A percentile compares a stretch with the other conserved stretches of the same genome.
phyloP scores from a whole-genome alignment of 1,140 invertebrate species.

The Thaumetopoea pityocampa region DNA sequence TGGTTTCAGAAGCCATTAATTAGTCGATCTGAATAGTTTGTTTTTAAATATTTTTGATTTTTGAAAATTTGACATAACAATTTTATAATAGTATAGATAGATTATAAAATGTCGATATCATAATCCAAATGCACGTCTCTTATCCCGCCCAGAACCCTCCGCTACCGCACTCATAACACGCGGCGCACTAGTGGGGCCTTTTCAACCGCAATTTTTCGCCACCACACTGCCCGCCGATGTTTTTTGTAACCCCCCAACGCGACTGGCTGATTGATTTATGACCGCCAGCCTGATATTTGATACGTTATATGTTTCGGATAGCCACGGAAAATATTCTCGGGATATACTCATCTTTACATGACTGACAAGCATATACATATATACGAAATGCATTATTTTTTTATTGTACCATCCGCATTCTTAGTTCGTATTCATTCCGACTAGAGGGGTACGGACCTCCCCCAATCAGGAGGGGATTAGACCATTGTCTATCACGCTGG shows the following conservation, averaged over 20 bases:
- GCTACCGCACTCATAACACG: not conserved
- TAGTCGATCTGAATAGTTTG: no score
- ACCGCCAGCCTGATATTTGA: conserved; percentile 23
- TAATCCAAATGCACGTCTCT: not conserved
- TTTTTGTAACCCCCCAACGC: conserved; percentile 26
- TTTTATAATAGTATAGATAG: no score
- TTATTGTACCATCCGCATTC: no score
- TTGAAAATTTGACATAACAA: no score
- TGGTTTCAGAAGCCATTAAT: no score
- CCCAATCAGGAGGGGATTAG: no score
- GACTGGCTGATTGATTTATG: conserved; percentile 34
- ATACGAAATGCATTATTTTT: not conserved
- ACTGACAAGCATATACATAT: not conserved
- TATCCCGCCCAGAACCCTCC: conserved; percentile 7
- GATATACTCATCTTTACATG: not conserved
- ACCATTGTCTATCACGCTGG: no score
- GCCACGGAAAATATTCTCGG: conserved; percentile 4
- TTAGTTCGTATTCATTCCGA: no score
- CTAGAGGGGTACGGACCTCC: no score
- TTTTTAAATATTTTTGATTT: no score
- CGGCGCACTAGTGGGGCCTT: not conserved
- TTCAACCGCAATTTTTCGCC: conserved; percentile 29
- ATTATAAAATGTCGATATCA: not conserved
- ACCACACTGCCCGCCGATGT: conserved; percentile 17
- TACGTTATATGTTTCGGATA: conserved; percentile 34